Evolutionary conservation across 2,797 vertebrate species (phyloP), one percentile per base, ranked within the genome.

Genomic region (Chaunax sp.): DNA sequence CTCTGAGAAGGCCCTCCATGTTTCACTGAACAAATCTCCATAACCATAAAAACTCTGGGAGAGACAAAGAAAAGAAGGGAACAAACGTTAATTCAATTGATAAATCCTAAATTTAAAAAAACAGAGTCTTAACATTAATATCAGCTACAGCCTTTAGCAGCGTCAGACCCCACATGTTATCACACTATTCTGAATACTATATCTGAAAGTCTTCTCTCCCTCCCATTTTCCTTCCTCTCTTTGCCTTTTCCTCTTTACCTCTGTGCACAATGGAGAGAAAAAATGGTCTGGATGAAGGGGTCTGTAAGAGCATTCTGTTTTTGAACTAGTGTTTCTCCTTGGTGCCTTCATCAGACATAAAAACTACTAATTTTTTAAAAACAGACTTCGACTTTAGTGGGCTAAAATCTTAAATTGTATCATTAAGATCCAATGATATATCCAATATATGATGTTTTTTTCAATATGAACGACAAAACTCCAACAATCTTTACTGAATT

Each of bases 21-120:
- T 97, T 81, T 98, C 97, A 11, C 91, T 92, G 89, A 99, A 99
- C 43, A 99, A 90, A 90, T 99, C 98, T 13, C 98, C 97, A 5
- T 99, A 99, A 51, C 94, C 94, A 63, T 98, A 97, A 9, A 93
- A 90, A 83, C 98, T 99, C 98, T 99, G 50, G 61, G 16, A 73
- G 72, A 56, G 9, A 72, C 14, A 81, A 13, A 73, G 33, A 23
- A 49, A 10, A 70, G 26, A 51, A 50, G 11, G 20, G 5, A 68
- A 46, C 19, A 76, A 13, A 64, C 50, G 55, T 16, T 38, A 30
- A 35, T 49, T 52, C 16, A 61, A 72, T 50, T 53, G 58, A n/a
- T 51, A 19, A 0, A 45, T 19, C 16, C 16, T 15, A 8, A 6
- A 20, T 45, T 1, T 41, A 1, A 9, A 45, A 5, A 19, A 16